A percentile compares a stretch with the other conserved stretches of the same genome.
Evolutionary conservation across 2,797 vertebrate genomes (phyloP).

Genomic region (Xyrichtys novacula): DNA sequence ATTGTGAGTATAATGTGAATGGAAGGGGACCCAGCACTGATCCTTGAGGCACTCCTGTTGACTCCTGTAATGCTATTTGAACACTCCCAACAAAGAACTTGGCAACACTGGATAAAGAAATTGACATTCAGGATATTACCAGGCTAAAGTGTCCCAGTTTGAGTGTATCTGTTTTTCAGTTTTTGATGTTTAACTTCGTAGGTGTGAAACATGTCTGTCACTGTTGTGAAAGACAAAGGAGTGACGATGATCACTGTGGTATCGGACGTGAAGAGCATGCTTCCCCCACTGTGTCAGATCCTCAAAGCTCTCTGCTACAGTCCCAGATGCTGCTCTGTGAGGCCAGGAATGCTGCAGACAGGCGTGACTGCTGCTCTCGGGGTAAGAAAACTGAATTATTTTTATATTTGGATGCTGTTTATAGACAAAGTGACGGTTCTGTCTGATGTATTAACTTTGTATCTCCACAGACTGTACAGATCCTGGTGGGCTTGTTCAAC

Average conservation of each 20-base stretch:
- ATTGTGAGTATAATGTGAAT: too few relatives aligned
- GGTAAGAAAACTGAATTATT: conserved; percentile 27
- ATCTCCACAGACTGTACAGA: conserved; percentile 44
- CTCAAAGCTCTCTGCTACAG: conserved; percentile 8
- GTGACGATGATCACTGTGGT: conserved; percentile 1
- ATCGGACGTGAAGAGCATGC: not conserved
- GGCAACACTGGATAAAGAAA: too few relatives aligned
- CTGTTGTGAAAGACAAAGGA: not conserved
- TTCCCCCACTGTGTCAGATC: conserved; percentile 6
- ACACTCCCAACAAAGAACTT: too few relatives aligned
- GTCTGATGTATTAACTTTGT: not conserved
- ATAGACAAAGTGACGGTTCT: not conserved
- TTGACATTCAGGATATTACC: too few relatives aligned
- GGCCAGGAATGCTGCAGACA: not conserved
- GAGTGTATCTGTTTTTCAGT: not conserved
- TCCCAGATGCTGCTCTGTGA: conserved; percentile 6
- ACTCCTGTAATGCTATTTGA: too few relatives aligned
- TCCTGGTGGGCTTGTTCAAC: conserved; percentile 62
- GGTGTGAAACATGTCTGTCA: conserved; percentile 28
- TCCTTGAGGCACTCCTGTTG: too few relatives aligned
- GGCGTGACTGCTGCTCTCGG: conserved; percentile 9
- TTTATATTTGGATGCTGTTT: not conserved
- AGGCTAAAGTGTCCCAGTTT: too few relatives aligned
- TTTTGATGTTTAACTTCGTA: too few relatives aligned
- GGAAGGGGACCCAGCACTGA: too few relatives aligned